Conservation (phyloP, 2,888 invertebrate genomes). For the Neuroscelio doddi region DNA sequence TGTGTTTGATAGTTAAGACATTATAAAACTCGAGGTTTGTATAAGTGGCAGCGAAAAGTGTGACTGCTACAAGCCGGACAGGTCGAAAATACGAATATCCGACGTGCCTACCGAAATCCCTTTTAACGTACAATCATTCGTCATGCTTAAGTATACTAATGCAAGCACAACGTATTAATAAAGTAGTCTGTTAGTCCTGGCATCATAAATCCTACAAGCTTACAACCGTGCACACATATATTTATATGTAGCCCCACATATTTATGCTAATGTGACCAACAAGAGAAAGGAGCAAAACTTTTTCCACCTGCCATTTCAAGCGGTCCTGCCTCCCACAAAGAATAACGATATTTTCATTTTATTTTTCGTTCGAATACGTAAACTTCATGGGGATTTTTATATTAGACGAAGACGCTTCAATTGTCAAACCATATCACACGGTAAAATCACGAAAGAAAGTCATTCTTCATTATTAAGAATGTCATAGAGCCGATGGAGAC, state of each 20-base stretch:
- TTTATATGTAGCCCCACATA: constrained; percentile 36
- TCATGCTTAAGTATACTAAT: constrained; percentile 71
- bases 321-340: constrained; percentile 40
- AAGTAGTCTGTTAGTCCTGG: constrained; percentile 51
- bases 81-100: constrained; percentile 31
- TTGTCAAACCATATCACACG: constrained; percentile 8
- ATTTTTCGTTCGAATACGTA: constrained; percentile 12
- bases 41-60: constrained; percentile 9
- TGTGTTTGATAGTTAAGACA: constrained; percentile 16
- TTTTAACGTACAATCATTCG: constrained; percentile 64
- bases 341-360: constrained; percentile 30
- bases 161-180: constrained; percentile 71
- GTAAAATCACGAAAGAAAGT: constrained; percentile 3
- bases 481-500: not conserved
- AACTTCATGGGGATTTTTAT: constrained; percentile 6
- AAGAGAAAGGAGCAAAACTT: constrained; percentile 42
- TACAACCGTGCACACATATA: constrained; percentile 29
- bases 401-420: constrained; percentile 21
- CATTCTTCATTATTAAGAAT: constrained; percentile 6
- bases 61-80: constrained; percentile 12
- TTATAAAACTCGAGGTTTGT: constrained; percentile 4
- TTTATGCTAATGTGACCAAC: constrained; percentile 47
- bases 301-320: constrained; percentile 47
- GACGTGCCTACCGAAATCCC: constrained; percentile 60
- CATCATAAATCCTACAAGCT: constrained; percentile 45